phyloP scores from a whole-genome alignment of 2,113 vertebrate genomes.

The Podarcis muralis region DNA sequence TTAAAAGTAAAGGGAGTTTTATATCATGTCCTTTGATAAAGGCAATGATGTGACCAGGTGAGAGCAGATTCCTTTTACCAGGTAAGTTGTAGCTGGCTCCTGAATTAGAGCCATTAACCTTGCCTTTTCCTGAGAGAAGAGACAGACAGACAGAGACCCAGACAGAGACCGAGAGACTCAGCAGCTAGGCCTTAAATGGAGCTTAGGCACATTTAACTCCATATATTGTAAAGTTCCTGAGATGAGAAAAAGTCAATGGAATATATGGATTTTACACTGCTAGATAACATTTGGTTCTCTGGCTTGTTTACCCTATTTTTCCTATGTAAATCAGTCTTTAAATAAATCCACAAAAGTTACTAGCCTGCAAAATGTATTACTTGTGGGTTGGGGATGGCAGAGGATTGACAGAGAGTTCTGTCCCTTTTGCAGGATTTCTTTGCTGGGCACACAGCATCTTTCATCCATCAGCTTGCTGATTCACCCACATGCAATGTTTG shows the following conservation, averaged over 20 bases:
- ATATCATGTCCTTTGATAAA: constrained; percentile 2
- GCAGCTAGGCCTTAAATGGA: too few species aligned
- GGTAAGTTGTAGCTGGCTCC: neutral
- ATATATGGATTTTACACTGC: neutral
- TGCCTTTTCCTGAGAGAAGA: neutral
- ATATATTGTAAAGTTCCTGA: neutral
- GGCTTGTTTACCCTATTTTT: neutral
- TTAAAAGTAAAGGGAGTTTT: neutral
- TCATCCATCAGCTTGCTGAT: too few species aligned
- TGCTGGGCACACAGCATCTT: neutral
- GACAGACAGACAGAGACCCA: neutral
- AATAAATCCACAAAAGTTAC: neutral
- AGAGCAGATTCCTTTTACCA: neutral
- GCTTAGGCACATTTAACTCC: neutral
- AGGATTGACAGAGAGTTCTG: neutral
- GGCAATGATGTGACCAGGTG: neutral
- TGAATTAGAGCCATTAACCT: neutral
- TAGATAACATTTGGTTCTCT: neutral
- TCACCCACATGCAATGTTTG: too few species aligned
- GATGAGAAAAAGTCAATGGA: neutral
- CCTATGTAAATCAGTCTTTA: neutral
- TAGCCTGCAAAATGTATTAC: neutral
- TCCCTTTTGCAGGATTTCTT: neutral
- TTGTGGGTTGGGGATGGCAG: neutral
- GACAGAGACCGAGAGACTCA: too few species aligned